Evolutionary conservation across 1,140 invertebrate genomes (phyloP), one percentile per base, ranked within the genome.

Genomic region (Subanguina moxae): DNA sequence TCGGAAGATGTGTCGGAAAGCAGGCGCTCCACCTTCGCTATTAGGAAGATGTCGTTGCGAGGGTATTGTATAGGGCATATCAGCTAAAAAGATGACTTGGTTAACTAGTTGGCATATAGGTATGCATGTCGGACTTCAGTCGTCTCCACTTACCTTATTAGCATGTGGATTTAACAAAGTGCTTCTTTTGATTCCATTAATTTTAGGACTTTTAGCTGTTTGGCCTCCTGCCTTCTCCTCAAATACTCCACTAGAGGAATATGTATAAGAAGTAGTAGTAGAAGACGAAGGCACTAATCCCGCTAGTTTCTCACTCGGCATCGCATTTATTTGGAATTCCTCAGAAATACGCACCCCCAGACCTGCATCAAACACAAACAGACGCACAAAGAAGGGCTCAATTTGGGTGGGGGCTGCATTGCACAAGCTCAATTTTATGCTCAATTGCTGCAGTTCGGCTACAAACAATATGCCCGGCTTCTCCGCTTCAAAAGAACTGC

Each of bases 321-420:
- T 38, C 19, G 74, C 45, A 45, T 67, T 69, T 19, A 72, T 64
- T 15, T 68, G 57, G 46, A 78, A 72, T 48, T 76, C 74, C 42
- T 76, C 76, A 1, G 74, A 70, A 3, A 76, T 58, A 17, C 74
- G 52, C 11, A 8, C 27, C 5, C 76, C 73, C 0, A 32, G 32
- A 8, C 45, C 27, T 32, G 65, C 58, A 59, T 76, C 74, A 58
- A 72, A 76, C n/a, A 76, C 28, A 46, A 76, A 76, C 13, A 76
- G 8, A 19, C 58, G 56, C 1, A 78, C 28, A 17, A 76, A 78
- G 48, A 76, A 76, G 0, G 74, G 74, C 57, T 76, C 74, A 67
- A 76, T 75, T 64, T 78, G 68, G 57, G 66, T 64, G 15, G 68
- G 48, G 7, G 63, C 21, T 3, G 56, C 68, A 25, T 32, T 25